phyloP scores from a whole-genome alignment of 2,888 invertebrate species.

The Lasioglossum pauxillum region DNA sequence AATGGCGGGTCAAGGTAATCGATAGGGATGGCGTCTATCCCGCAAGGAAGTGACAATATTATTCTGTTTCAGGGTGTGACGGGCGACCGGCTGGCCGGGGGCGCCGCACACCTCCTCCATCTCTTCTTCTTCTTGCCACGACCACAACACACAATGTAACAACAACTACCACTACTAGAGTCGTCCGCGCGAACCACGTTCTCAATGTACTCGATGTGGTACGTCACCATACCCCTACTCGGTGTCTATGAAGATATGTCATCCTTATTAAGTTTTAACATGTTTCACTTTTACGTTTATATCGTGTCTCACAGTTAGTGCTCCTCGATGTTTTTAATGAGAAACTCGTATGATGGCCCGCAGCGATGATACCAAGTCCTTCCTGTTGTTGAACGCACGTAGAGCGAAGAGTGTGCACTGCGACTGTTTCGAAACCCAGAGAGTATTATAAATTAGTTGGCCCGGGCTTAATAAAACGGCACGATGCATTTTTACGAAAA shows the following conservation, averaged over 20 bases:
- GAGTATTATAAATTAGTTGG: constrained; percentile 6
- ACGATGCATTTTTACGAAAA: constrained; percentile 5
- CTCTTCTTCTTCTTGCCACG: constrained; percentile 83
- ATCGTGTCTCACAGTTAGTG: constrained; percentile 76
- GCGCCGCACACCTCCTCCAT: constrained; percentile 84
- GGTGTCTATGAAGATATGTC: constrained; percentile 80
- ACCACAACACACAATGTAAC: constrained; percentile 84
- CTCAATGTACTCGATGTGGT: constrained; percentile 84
- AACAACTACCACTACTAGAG: constrained; percentile 77
- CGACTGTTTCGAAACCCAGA: constrained; percentile 7
- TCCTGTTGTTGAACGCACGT: constrained; percentile 54
- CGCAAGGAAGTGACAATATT: constrained; percentile 82
- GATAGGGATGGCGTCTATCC: constrained; percentile 68
- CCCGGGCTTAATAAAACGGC: not conserved
- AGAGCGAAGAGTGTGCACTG: constrained; percentile 57
- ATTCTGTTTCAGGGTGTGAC: constrained; percentile 84
- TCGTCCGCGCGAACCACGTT: constrained; percentile 82
- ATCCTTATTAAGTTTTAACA: constrained; percentile 74
- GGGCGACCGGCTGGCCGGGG: constrained; percentile 84
- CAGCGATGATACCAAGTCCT: constrained; percentile 38
- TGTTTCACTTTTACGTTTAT: constrained; percentile 75
- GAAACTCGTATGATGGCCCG: constrained; percentile 44
- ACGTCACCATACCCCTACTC: constrained; percentile 83
- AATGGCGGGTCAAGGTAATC: constrained; percentile 59
- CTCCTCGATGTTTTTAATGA: constrained; percentile 67